These are phyloP conservation scores for Lindbergichthys nudifrons DNA, from an alignment of 2,797 vertebrate species.

Conservation along the genomic window DNA sequence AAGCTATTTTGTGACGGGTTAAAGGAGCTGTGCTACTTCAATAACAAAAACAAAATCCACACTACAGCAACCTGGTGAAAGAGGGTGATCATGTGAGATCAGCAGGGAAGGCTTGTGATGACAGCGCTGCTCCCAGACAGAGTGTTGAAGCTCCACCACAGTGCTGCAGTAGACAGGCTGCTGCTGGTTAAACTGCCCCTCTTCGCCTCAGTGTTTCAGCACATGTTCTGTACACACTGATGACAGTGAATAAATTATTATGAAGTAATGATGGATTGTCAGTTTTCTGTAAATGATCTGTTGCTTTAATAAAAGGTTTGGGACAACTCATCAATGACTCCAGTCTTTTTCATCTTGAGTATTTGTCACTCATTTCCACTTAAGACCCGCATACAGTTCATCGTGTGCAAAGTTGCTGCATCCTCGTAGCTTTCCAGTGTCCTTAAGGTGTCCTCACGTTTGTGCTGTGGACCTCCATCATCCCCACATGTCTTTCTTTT, in stretches of 20 bases:
- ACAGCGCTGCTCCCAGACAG: slow-evolving; percentile 28
- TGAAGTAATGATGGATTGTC: slow-evolving; percentile 61
- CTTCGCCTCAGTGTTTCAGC: slow-evolving; percentile 38
- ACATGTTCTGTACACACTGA: slow-evolving; percentile 56
- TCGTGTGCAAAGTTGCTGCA: background rate
- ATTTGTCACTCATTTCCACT: no score
- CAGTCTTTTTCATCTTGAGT: background rate
- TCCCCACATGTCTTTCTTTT: no score
- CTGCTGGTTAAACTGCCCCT: background rate
- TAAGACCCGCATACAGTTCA: no score
- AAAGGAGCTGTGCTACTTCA: slow-evolving; percentile 44
- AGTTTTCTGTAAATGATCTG: slow-evolving; percentile 75
- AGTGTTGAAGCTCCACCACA: background rate
- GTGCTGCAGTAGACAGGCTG: no score
- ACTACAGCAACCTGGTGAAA: slow-evolving; percentile 22
- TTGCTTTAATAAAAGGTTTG: slow-evolving; percentile 85
- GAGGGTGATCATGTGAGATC: background rate
- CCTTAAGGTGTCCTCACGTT: no score
- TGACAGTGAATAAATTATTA: slow-evolving; percentile 77
- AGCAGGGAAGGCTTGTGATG: slow-evolving; percentile 23
- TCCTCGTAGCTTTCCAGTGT: background rate
- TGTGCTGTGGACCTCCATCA: no score
- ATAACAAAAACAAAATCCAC: slow-evolving; percentile 14
- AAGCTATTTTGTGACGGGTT: slow-evolving; percentile 41
- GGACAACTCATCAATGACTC: slow-evolving; percentile 59